These are phyloP conservation scores for Steromphala cineraria DNA, from an alignment of 2,888 invertebrate genomes.

Conservation along the genomic window DNA sequence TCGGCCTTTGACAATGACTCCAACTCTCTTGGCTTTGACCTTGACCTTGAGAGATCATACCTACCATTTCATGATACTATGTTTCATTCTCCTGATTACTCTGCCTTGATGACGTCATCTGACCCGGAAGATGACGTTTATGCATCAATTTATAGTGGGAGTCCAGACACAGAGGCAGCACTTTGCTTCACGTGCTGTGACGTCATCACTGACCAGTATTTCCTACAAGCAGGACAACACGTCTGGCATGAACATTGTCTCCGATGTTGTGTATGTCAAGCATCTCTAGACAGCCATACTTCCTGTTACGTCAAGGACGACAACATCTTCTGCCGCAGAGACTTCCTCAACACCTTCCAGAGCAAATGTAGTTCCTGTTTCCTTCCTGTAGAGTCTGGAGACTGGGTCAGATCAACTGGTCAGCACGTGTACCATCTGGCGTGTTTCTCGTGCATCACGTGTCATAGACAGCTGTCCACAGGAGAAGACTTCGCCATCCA, in stretches of 20 bases:
- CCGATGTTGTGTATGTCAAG: slow-evolving; percentile 92
- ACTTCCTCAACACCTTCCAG: slow-evolving; percentile 82
- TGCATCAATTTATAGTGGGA: too few relatives aligned
- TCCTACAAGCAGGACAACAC: slow-evolving; percentile 91
- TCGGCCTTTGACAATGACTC: too few relatives aligned
- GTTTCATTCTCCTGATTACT: too few relatives aligned
- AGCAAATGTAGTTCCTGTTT: background rate
- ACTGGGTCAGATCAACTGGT: slow-evolving; percentile 97
- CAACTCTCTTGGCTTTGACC: too few relatives aligned
- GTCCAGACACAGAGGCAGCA: too few relatives aligned
- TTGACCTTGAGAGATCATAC: too few relatives aligned
- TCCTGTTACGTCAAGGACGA: slow-evolving; percentile 94
- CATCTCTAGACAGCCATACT: slow-evolving; percentile 91
- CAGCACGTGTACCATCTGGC: slow-evolving; percentile 96
- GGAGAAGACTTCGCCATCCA: slow-evolving; percentile 98
- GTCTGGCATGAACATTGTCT: slow-evolving; percentile 95
- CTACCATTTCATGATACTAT: too few relatives aligned
- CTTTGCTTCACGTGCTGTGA: slow-evolving; percentile 85
- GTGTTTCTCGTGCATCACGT: slow-evolving; percentile 97
- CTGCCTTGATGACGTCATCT: too few relatives aligned
- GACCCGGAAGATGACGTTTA: too few relatives aligned
- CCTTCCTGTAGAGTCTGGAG: slow-evolving; percentile 71
- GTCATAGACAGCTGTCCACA: slow-evolving; percentile 75
- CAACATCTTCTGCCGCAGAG: slow-evolving; percentile 94
- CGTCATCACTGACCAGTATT: slow-evolving; percentile 89